A percentile compares a stretch with the other conserved stretches of the same genome.
Evolutionary conservation across 2,888 invertebrate species (phyloP).

Genomic region (Slavum lentiscoides): DNA sequence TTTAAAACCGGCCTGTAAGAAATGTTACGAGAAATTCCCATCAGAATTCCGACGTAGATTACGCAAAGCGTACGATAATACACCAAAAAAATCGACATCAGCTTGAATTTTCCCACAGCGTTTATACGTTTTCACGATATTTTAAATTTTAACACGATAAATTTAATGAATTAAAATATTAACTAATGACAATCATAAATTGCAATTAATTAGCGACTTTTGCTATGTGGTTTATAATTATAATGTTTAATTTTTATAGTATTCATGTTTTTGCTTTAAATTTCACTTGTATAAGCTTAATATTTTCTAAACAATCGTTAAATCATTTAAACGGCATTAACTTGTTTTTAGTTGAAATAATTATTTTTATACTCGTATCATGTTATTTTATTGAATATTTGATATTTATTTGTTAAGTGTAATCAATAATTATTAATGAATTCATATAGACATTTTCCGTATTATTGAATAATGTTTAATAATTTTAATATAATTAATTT

Average conservation of each 20-base stretch:
- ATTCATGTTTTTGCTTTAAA: background rate
- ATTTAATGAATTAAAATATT: constrained; percentile 28
- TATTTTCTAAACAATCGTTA: background rate
- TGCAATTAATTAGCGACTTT: constrained; percentile 24
- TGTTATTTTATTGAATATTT: constrained; percentile 19
- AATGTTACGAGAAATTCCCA: constrained; percentile 97
- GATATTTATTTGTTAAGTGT: background rate
- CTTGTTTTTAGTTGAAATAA: constrained; percentile 12
- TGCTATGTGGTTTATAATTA: background rate
- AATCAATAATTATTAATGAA: background rate
- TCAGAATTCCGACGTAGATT: constrained; percentile 88
- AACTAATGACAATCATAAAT: constrained; percentile 46
- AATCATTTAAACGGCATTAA: constrained; percentile 4
- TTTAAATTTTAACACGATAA: constrained; percentile 13
- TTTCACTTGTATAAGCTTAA: constrained; percentile 2
- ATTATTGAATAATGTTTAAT: constrained; percentile 14
- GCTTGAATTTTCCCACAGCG: constrained; percentile 17
- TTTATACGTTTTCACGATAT: constrained; percentile 13
- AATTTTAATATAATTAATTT: constrained; percentile 11
- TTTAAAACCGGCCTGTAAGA: constrained; percentile 96
- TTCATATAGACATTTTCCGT: background rate
- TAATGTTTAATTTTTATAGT: constrained; percentile 1
- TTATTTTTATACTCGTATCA: constrained; percentile 8
- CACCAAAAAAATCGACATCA: constrained; percentile 59
- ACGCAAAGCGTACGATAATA: constrained; percentile 83